phyloP scores from a whole-genome alignment of 64 coral and sea anemone genomes.

The Hydrozoanthus tunicans region DNA sequence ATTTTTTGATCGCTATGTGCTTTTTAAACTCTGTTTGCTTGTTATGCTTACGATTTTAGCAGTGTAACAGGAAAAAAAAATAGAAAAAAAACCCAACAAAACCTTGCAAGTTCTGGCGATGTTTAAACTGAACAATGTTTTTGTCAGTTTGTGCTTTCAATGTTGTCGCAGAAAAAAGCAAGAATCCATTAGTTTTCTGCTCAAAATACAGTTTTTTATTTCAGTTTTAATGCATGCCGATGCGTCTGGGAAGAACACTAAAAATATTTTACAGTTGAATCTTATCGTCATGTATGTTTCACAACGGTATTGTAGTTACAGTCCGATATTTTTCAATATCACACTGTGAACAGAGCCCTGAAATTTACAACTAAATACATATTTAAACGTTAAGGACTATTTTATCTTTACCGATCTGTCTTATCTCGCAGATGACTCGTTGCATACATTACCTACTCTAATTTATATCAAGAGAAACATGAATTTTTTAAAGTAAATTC shows the following conservation, averaged over 20 bases:
- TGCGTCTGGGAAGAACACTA: not conserved
- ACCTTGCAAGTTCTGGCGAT: no score
- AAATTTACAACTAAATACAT: not conserved
- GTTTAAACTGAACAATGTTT: not conserved
- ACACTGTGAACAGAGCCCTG: not conserved
- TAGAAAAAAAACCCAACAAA: no score
- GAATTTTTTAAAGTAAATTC: no score
- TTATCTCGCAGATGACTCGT: no score
- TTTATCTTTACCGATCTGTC: no score
- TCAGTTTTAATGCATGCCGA: not conserved
- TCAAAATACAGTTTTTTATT: not conserved
- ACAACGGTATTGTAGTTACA: not conserved
- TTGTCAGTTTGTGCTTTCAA: not conserved
- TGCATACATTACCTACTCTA: no score
- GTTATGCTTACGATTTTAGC: not conserved
- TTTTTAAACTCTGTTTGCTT: not conserved
- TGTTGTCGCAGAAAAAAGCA: not conserved
- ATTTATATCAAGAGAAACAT: no score
- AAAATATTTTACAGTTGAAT: not conserved
- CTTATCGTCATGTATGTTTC: not conserved
- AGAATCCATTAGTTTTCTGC: not conserved
- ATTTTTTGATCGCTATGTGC: not conserved
- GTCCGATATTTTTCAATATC: not conserved
- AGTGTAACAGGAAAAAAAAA: not conserved
- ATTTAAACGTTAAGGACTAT: no score